Evolutionary conservation across 2,797 vertebrate species (phyloP), one percentile per base, ranked within the genome.

Genomic region (Leptodactylus fallax): DNA sequence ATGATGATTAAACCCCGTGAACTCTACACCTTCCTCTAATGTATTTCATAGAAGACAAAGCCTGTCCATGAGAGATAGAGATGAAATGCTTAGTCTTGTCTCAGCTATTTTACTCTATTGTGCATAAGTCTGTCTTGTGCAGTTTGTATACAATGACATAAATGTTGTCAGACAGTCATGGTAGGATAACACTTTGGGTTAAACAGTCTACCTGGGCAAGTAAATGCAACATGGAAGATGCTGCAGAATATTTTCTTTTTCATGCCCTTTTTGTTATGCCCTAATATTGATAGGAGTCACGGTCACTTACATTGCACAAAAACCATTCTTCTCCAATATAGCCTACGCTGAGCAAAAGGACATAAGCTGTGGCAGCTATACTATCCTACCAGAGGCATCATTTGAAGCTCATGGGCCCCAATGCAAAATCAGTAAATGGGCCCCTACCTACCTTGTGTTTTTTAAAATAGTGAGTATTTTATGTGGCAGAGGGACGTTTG

Each of bases 11-110:
- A 80, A 80, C 1, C 6, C 7, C 58, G 63, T 65, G 58, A 81
- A 81, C 58, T 63, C 60, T 47, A 65, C 45, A 81, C 56, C 56
- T 60, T 79, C 78, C 78, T 36, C 78, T 79, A 45, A 80, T n/a
- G 79, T 45, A 61, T 80, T 45, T 79, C 77, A 79, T 27, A 19
- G 53, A 16, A 77, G n/a, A 79, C 25, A 79, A 80, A 61, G n/a
- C 27, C 3, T 55, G 12, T 55, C 13, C 76, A 56, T 55, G 21
- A 58, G 23, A 60, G 23, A 58, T 19, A 60, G 55, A 45, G 55
- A 58, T 45, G 79, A 61, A 61, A 11, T 61, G 79, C 11, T 16
- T 6, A 13, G n/a, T 76, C 21, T 13, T 51, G 72, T 53, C 47
- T 13, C 19, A 5, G 17, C 5, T 51, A 19, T 14, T 76, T 51